Evolutionary conservation across 2,888 invertebrate species (phyloP).

Genomic region (Atrina japonica): DNA sequence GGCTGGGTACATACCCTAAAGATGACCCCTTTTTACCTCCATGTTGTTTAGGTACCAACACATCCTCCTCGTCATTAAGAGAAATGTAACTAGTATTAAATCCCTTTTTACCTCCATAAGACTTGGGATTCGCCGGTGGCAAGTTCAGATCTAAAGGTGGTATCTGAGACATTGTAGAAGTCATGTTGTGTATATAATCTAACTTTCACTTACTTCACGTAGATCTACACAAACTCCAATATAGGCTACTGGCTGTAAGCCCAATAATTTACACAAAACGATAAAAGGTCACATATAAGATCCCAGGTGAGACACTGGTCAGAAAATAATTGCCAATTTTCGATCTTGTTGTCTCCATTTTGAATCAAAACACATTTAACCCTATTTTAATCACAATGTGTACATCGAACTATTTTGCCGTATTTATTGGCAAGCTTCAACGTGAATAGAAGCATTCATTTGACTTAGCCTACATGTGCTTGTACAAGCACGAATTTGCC

Average conservation of each 20-base stretch:
- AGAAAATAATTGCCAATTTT: not conserved
- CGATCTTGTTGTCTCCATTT: not conserved
- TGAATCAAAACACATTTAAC: not conserved
- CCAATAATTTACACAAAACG: not conserved
- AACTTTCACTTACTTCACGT: too few species aligned
- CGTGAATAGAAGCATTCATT: not conserved
- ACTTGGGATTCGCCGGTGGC: not conserved
- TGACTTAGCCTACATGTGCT: not conserved
- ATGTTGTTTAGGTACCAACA: not conserved
- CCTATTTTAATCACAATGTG: not conserved
- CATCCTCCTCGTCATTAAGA: not conserved
- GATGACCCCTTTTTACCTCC: constrained; percentile 17
- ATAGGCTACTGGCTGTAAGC: not conserved
- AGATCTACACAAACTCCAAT: too few species aligned
- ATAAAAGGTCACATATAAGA: not conserved
- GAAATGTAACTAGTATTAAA: not conserved
- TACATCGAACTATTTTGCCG: too few species aligned
- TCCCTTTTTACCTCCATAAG: not conserved
- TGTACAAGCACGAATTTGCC: constrained; percentile 7
- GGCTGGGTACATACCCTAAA: not conserved
- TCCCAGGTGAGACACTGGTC: not conserved
- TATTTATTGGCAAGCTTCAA: too few species aligned
- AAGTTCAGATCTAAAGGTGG: constrained; percentile 5
- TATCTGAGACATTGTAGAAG: not conserved
- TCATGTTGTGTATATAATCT: too few species aligned